Conservation (phyloP, 2,797 vertebrate species). For the Neosalanx taihuensis region DNA sequence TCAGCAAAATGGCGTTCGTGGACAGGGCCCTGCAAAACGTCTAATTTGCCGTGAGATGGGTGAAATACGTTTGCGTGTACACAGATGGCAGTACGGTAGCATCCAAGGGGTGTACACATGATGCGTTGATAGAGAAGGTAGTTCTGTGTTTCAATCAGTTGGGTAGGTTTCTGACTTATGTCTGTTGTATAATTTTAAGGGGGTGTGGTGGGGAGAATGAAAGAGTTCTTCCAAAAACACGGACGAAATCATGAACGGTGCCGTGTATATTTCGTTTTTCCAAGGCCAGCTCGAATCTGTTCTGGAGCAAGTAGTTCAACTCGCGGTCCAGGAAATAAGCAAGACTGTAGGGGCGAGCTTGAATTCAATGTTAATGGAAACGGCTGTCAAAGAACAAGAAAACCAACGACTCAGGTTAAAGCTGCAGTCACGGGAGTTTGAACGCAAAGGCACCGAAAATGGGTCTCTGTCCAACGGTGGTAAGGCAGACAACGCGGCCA, state of each 20-base stretch:
- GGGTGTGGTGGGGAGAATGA: conserved; percentile 59
- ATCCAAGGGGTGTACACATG: conserved; percentile 43
- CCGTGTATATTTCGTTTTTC: conserved; percentile 80
- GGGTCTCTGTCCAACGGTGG: conserved; percentile 32
- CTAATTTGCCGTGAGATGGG: conserved; percentile 48
- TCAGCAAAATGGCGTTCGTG: conserved; percentile 64
- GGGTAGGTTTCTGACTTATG: conserved; percentile 26
- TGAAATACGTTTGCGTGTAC: conserved; percentile 49
- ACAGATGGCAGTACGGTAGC: conserved; percentile 50
- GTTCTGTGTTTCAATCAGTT: conserved; percentile 35
- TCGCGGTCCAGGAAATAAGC: conserved; percentile 78
- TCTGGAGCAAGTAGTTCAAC: conserved; percentile 78
- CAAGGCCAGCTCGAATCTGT: conserved; percentile 80
- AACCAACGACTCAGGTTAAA: conserved; percentile 64
- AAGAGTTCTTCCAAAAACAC: conserved; percentile 49
- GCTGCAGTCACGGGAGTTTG: conserved; percentile 58
- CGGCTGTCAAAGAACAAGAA: conserved; percentile 73
- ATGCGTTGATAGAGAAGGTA: conserved; percentile 45
- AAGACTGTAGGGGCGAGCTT: conserved; percentile 72
- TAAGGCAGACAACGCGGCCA: conserved; percentile 39
- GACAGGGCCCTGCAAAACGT: conserved; percentile 6
- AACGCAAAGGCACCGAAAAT: conserved; percentile 18
- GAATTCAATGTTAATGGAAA: conserved; percentile 74
- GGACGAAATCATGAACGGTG: conserved; percentile 73
- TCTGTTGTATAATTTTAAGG: conserved; percentile 32